Conservation (phyloP, 2,888 invertebrate species). For the Clunio marinus region DNA sequence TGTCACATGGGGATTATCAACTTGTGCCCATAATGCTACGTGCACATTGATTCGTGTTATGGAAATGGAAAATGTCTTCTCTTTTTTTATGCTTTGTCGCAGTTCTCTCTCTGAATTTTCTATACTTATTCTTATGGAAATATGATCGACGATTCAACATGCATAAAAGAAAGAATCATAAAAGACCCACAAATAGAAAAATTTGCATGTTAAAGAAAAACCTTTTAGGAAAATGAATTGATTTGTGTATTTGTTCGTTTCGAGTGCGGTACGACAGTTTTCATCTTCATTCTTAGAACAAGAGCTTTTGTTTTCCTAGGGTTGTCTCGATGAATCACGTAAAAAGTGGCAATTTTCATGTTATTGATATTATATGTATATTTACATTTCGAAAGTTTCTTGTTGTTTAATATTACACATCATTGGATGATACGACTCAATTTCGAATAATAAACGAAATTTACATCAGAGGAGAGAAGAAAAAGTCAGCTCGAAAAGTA, state of each 20-base stretch:
- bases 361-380: too few relatives aligned
- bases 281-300: too few relatives aligned
- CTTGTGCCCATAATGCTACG: constrained; percentile 6
- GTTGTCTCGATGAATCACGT: constrained; percentile 18
- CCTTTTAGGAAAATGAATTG: constrained; percentile 24
- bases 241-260: constrained; percentile 3
- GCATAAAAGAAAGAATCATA: constrained; percentile 13
- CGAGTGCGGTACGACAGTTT: background rate
- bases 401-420: too few relatives aligned
- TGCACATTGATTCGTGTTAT: constrained; percentile 22
- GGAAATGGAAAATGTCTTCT: constrained; percentile 18
- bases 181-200: constrained; percentile 2
- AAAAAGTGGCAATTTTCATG: too few relatives aligned
- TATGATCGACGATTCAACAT: constrained; percentile 9
- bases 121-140: constrained; percentile 29
- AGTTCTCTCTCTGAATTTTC: background rate
- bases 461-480: background rate
- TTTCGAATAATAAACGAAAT: background rate
- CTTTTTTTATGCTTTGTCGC: background rate
- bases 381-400: too few relatives aligned
- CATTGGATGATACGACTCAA: too few relatives aligned
- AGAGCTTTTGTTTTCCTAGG: background rate
- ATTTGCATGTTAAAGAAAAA: constrained; percentile 21
- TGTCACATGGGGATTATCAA: constrained; percentile 3
- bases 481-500: too few relatives aligned